Evolutionary conservation across 2,888 invertebrate species (phyloP).

Genomic region (Cataglyphis rosenhaueri): DNA sequence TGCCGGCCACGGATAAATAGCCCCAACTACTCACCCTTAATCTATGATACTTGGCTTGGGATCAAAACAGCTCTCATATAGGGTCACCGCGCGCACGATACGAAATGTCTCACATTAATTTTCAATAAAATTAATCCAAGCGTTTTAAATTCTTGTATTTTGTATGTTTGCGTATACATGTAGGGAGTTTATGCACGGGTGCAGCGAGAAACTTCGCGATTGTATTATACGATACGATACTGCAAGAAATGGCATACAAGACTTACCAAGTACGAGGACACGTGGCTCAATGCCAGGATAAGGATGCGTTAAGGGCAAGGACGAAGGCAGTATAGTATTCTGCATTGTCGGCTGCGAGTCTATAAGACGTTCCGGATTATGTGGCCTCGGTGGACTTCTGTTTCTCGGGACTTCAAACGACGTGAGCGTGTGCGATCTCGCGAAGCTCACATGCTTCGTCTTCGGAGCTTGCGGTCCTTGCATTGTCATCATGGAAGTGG

Average conservation of each 20-base stretch:
- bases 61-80: slow-evolving; percentile 29
- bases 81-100: background rate
- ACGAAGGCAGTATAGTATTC: slow-evolving; percentile 75
- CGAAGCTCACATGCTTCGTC: slow-evolving; percentile 96
- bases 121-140: slow-evolving; percentile 11
- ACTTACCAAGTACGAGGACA: slow-evolving; percentile 85
- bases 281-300: slow-evolving; percentile 82
- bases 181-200: background rate
- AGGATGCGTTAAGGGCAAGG: slow-evolving; percentile 76
- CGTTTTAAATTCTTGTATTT: background rate
- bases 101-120: background rate
- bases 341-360: slow-evolving; percentile 84
- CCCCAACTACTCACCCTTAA: slow-evolving; percentile 39
- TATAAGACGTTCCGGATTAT: slow-evolving; percentile 84
- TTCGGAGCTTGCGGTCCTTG: slow-evolving; percentile 89
- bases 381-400: slow-evolving; percentile 86
- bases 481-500: slow-evolving; percentile 82
- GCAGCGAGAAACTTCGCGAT: background rate
- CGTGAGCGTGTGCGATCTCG: slow-evolving; percentile 94
- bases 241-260: background rate
- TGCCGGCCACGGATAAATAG: slow-evolving; percentile 29
- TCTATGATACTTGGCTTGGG: slow-evolving; percentile 39
- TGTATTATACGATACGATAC: background rate
- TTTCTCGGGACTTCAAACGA: slow-evolving; percentile 90
- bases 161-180: background rate